Conservation (phyloP, 2,888 invertebrate species). For the Chironomus riparius region DNA sequence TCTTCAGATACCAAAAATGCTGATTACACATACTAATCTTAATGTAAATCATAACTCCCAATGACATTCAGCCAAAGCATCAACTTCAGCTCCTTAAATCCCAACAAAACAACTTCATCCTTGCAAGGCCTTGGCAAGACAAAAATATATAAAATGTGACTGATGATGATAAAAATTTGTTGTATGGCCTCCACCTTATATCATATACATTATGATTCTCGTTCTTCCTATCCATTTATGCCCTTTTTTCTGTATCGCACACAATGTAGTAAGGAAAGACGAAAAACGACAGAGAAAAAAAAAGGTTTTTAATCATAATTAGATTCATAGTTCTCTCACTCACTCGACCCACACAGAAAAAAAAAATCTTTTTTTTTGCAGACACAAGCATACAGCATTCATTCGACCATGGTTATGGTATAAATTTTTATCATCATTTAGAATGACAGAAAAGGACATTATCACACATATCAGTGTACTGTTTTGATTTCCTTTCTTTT, state of each 20-base stretch:
- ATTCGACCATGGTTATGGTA: not conserved
- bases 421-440: not conserved
- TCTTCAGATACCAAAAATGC: no score
- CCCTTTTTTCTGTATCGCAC: no score
- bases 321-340: not conserved
- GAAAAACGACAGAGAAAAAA: not conserved
- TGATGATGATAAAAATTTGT: not conserved
- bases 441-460: not conserved
- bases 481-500: not conserved
- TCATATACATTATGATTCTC: no score
- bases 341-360: not conserved
- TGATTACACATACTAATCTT: no score
- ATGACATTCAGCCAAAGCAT: no score
- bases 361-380: no score
- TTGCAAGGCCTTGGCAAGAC: not conserved
- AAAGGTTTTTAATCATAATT: conserved; percentile 8
- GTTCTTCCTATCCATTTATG: no score
- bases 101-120: not conserved
- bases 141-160: not conserved
- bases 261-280: not conserved
- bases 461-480: not conserved
- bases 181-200: no score
- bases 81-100: no score
- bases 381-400: not conserved
- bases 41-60: no score